Base-by-base conservation (phyloP, 2,888 invertebrate species). In the Junonia oenone region DNA sequence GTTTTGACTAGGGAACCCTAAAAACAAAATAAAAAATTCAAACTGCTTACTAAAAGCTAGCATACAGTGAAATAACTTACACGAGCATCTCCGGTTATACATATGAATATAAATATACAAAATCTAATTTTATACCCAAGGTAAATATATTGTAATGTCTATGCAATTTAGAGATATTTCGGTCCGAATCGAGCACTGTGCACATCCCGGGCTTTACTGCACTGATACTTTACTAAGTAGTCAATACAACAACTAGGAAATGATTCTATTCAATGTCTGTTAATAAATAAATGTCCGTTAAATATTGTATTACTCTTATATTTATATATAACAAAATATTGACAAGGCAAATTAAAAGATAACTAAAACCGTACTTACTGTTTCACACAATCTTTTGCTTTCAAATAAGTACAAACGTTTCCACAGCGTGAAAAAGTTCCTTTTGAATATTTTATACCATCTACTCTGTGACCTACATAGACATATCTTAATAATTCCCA, bases 91-190 rank as follows among this genome's bases (percentile, higher is more conserved):
- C 40, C 35, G 35, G 43, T 45, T 52, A 22, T 26, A 71, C 68
- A 70, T 68, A 73, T 73, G 70, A 72, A 68, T 71, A 69, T 74
- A 68, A 73, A 73, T 69, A 66, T 71, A 72, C 75, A 15, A 17
- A 40, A 69, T 78, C 80, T 84, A 84, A 83, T 76, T 81, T 82
- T 83, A 77, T 67, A 15, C 71, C 69, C 83, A 82, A 83, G 83
- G 83, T 72, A 74, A 81, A 69, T 66, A 69, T 73, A 73, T 71
- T 76, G 73, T 81, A 76, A 81, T 78, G 72, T 76, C 77, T 78
- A 77, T 79, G 38, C 38, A 78, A 78, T 78, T 75, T 78, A 73
- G 69, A 66, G 77, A 72, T 83, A 80, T 79, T 78, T 80, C 71
- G 68, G 76, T 75, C 70, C 64, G 68, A 72, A 69, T 72, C 60